Evolutionary conservation across 2,113 vertebrate species (phyloP).

Genomic region (Struthio camelus): DNA sequence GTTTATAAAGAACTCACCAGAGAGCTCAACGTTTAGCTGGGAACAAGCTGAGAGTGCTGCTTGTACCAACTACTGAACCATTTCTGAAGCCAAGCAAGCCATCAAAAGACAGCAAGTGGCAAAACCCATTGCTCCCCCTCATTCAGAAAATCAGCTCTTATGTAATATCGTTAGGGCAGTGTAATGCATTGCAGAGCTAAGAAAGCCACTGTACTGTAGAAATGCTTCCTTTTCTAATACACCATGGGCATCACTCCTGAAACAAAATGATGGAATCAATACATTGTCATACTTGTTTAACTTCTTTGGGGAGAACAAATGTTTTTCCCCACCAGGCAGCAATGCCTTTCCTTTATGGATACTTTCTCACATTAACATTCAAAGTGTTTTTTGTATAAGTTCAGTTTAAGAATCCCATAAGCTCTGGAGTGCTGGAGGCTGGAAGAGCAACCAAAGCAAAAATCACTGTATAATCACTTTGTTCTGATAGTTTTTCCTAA

Average conservation of each 20-base stretch:
- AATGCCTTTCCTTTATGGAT: background rate
- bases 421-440: background rate
- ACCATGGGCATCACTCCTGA: background rate
- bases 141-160: background rate
- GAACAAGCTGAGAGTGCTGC: background rate
- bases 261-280: slow-evolving; percentile 5
- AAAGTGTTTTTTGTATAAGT: background rate
- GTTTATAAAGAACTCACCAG: background rate
- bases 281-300: background rate
- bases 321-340: background rate
- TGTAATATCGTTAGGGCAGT: background rate
- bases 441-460: background rate
- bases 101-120: background rate
- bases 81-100: background rate
- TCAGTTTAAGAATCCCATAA: background rate
- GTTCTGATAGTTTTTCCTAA: background rate
- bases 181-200: background rate
- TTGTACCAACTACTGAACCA: background rate
- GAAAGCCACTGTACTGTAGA: background rate
- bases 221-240: background rate
- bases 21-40: background rate
- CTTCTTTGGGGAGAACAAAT: background rate
- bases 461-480: background rate
- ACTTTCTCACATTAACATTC: background rate
- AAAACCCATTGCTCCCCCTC: background rate